Conservation (phyloP, 2,797 vertebrate genomes). For the Lepus oiostolus region DNA sequence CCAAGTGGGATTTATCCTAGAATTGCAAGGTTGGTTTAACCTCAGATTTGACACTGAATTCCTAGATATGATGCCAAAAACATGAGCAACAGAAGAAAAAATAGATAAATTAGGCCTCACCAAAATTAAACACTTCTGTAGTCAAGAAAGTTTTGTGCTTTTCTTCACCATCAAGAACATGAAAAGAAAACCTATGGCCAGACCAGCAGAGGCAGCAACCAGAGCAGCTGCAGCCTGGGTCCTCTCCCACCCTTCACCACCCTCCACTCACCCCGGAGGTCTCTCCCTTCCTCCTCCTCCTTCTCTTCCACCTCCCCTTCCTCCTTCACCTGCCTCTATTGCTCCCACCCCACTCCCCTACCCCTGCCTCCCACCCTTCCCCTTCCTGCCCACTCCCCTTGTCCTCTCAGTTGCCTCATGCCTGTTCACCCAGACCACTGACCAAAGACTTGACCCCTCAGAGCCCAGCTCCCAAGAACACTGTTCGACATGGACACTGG, state of each 20-base stretch:
- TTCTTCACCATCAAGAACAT: no score
- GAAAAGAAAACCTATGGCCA: slow-evolving; percentile 69
- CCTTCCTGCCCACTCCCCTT: slow-evolving; percentile 86
- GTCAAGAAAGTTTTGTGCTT: not conserved
- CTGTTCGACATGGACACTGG: slow-evolving; percentile 80
- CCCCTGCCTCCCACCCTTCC: slow-evolving; percentile 86
- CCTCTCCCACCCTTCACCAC: slow-evolving; percentile 87
- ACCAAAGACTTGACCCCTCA: slow-evolving; percentile 90
- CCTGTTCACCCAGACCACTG: slow-evolving; percentile 85
- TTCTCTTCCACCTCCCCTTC: slow-evolving; percentile 79
- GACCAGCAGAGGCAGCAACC: slow-evolving; percentile 90
- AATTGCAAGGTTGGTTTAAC: no score
- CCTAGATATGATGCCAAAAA: not conserved
- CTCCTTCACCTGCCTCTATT: slow-evolving; percentile 84
- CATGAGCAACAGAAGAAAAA: no score
- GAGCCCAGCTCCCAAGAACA: slow-evolving; percentile 84
- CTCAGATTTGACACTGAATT: not conserved
- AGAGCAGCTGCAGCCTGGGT: slow-evolving; percentile 88
- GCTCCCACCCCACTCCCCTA: slow-evolving; percentile 80
- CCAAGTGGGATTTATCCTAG: not conserved
- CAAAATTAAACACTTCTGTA: no score
- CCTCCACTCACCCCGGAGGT: slow-evolving; percentile 86
- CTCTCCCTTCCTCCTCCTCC: slow-evolving; percentile 84
- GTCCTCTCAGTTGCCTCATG: slow-evolving; percentile 81
- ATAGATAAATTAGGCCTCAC: no score